Conservation (phyloP, 2,888 invertebrate species). For the Rhagophthalmus giganteus region DNA sequence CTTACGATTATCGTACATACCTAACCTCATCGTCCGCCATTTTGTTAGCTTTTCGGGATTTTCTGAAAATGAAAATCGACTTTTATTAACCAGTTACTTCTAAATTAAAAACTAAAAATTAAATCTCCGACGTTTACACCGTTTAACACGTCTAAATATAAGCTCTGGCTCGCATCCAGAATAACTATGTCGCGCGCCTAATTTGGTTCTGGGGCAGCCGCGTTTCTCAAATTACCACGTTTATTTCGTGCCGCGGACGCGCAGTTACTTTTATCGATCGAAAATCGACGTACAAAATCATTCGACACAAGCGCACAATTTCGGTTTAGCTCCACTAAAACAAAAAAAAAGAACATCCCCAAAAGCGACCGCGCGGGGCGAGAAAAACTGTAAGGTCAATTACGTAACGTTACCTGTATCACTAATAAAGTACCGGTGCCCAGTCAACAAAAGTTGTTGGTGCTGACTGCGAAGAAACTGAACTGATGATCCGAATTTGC, state of each 20-base stretch:
- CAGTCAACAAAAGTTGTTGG: conserved; percentile 60
- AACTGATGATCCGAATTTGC: conserved; percentile 58
- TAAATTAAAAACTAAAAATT: conserved; percentile 12
- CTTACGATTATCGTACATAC: conserved; percentile 61
- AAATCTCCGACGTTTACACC: background rate
- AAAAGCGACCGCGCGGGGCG: too few relatives aligned
- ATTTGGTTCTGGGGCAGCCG: conserved; percentile 33
- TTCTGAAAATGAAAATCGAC: conserved; percentile 57
- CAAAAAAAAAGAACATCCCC: too few relatives aligned
- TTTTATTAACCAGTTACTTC: too few relatives aligned
- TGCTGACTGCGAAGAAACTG: conserved; percentile 66
- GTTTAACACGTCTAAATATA: conserved; percentile 29
- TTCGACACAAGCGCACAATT: too few relatives aligned
- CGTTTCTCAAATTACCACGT: conserved; percentile 32
- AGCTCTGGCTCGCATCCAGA: conserved; percentile 31
- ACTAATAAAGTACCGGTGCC: conserved; percentile 52
- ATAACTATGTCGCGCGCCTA: conserved; percentile 31
- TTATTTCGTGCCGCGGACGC: conserved; percentile 1
- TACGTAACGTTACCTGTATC: conserved; percentile 50
- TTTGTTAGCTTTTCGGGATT: conserved; percentile 60
- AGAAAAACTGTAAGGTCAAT: conserved; percentile 5
- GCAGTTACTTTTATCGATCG: too few relatives aligned
- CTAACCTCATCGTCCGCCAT: conserved; percentile 97
- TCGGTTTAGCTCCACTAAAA: too few relatives aligned
- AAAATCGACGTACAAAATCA: too few relatives aligned